Conservation (phyloP, 2,888 invertebrate species). For the Corbicula japonica region DNA sequence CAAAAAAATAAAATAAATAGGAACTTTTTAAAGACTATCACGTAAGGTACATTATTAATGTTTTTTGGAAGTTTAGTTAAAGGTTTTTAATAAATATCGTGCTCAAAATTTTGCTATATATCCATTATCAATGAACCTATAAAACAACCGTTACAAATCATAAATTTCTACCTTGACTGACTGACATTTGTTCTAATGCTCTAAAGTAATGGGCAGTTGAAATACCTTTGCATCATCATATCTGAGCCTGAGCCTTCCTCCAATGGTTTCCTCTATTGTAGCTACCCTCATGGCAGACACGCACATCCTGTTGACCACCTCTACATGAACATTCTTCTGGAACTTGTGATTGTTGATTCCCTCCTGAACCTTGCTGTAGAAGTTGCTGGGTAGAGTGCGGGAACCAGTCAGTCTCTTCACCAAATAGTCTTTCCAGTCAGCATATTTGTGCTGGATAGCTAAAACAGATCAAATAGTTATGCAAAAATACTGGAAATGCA, state of each 20-base stretch:
- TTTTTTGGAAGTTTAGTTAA: too few relatives aligned
- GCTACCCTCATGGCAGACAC: conserved; percentile 96
- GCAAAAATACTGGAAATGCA: too few relatives aligned
- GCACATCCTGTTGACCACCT: conserved; percentile 98
- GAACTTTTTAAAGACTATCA: too few relatives aligned
- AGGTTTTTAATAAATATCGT: too few relatives aligned
- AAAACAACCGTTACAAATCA: too few relatives aligned
- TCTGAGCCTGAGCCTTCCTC: conserved; percentile 95
- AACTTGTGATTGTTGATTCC: conserved; percentile 82
- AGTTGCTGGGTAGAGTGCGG: conserved; percentile 97
- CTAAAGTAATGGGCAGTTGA: neutral
- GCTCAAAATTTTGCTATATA: too few relatives aligned
- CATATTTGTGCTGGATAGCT: conserved; percentile 96
- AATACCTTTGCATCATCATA: conserved; percentile 89
- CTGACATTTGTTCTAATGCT: neutral
- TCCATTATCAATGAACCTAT: too few relatives aligned
- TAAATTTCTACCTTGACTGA: too few relatives aligned
- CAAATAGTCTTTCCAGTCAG: conserved; percentile 98
- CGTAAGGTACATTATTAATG: too few relatives aligned
- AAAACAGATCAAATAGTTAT: conserved; percentile 39
- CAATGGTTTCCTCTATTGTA: conserved; percentile 95
- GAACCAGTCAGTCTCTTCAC: conserved; percentile 97
- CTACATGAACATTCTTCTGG: conserved; percentile 92
- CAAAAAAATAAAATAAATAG: too few relatives aligned
- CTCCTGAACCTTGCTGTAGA: conserved; percentile 91